Evolutionary conservation across 2,797 vertebrate species (phyloP), one percentile per base, ranked within the genome.

Genomic region (Mycteria americana): DNA sequence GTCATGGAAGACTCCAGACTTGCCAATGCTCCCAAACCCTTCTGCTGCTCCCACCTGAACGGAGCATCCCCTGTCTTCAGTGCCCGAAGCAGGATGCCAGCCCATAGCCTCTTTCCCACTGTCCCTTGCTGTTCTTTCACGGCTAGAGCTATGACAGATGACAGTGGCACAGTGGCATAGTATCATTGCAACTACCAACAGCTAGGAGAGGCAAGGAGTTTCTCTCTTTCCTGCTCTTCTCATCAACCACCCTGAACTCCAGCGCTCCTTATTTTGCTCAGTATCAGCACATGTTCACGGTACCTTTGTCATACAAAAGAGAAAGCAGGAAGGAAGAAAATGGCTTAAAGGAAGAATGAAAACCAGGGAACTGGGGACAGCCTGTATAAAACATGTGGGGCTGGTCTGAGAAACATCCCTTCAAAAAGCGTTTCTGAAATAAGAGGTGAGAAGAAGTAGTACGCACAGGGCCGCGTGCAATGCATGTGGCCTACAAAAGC

Each of bases 381-480:
- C 6, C 30, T 43, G 0, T 18, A 5, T 43, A 31, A 89, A 74
- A 73, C 3, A 2, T 12, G 3, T 35, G 22, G 9, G 18, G 31
- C 6, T 64, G 33, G 11, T 28, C 37, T 91, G 60, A 64, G 64
- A 73, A 67, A 54, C 35, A 21, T 4, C 14, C 17, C 56, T 69
- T 79, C 41, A 19, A 9, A 53, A 70, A 63, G 8, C 19, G 35
- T 94, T 80, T 35, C 56, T 65, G 76, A 70, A 67, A 48, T 17
- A 51, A 19, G 8, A 22, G 28, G 14, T 0, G 11, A 59, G 60
- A 48, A 82, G 45, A 10, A 0, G 0, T 7, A 12, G 37, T 13
- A 16, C 0, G 1, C 30, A 2, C 28, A 10, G 33, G 31, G 46
- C 60, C 37, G 62, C 0, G 1, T 50, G 54, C 30, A 10, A 2